Evolutionary conservation across 1,140 invertebrate genomes (phyloP), one percentile per base, ranked within the genome.

Genomic region (Lasioglossum albipes): DNA sequence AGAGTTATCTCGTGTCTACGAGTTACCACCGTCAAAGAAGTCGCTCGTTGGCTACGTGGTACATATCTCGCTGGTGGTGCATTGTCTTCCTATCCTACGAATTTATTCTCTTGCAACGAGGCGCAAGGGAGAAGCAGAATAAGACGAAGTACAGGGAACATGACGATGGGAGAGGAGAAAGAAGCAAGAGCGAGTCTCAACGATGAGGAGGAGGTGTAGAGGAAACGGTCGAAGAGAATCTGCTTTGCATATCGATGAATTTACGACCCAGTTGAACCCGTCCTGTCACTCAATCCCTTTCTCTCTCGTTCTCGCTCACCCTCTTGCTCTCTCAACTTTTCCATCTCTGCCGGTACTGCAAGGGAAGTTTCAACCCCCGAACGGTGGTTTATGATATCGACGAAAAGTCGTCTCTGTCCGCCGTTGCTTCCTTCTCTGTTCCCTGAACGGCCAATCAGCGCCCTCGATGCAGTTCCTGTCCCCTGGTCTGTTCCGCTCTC

Each of bases 171-270:
- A 52, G 59, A 77, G 36, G 49, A 62, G 45, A 49, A 49, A 49
- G 45, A 49, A 12, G 9, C 45, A 12, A 45, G 45, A 52, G 62
- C 22, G 52, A 52, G 45, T 62, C 22, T 42, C 16, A 65, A 70
- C 4, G 69, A 73, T 41, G 75, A 79, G 69, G 69, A 81, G 45
- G 61, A 71, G 79, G 62, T 18, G 81, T 42, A 77, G 87, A 80
- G 74, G 65, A 87, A 83, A 69, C 73, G 76, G 68, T 22, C 41
- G 65, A 83, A 52, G 66, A 87, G 73, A 81, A 86, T 75, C 83
- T 84, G 83, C 66, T 89, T 89, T 89, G 85, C 87, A 86, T 90
- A 91, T 91, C 90, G 89, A 90, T 84, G 85, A 91, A 91, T 91
- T 91, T 91, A 91, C 87, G 90, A 90, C 72, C 73, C 66, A 57